Percentiles rank a stretch among this genome's conserved stretches.
These are phyloP conservation scores for Hypena proboscidalis DNA, from an alignment of 2,888 invertebrate species.

Conservation along the genomic window DNA sequence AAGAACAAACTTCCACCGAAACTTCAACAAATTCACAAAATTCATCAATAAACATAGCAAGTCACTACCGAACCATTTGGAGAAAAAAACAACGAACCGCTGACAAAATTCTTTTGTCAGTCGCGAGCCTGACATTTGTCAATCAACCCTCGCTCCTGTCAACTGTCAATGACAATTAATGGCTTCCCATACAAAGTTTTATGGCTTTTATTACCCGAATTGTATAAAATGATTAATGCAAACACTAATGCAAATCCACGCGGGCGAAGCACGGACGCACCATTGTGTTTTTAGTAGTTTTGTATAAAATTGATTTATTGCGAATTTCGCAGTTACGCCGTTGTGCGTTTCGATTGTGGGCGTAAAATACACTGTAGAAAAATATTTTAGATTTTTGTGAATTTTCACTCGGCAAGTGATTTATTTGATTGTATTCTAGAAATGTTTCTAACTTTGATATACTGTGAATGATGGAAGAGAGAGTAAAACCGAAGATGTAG, in stretches of 20 bases:
- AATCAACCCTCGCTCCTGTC: constrained; percentile 78
- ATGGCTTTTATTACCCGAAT: constrained; percentile 79
- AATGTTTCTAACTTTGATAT: background rate
- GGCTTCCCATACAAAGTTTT: constrained; percentile 79
- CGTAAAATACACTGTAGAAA: constrained; percentile 7
- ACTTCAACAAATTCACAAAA: constrained; percentile 14
- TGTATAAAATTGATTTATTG: constrained; percentile 80
- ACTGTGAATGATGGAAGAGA: background rate
- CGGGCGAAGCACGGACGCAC: constrained; percentile 65
- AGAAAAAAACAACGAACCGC: constrained; percentile 41
- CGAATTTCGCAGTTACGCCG: constrained; percentile 58
- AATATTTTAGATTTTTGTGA: constrained; percentile 1
- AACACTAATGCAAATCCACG: constrained; percentile 83
- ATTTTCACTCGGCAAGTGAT: constrained; percentile 10
- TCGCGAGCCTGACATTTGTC: constrained; percentile 79
- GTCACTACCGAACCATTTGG: constrained; percentile 44
- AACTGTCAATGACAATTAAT: constrained; percentile 84
- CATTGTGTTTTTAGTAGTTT: constrained; percentile 69
- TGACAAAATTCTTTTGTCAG: constrained; percentile 48
- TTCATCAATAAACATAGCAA: constrained; percentile 42
- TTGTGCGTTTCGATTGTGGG: constrained; percentile 61
- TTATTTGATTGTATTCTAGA: constrained; percentile 7
- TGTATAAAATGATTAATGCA: constrained; percentile 83
- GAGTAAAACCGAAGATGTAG: too few relatives aligned
- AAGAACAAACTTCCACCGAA: too few relatives aligned